phyloP scores from a whole-genome alignment of 2,888 invertebrate species.

The Dolomedes plantarius region DNA sequence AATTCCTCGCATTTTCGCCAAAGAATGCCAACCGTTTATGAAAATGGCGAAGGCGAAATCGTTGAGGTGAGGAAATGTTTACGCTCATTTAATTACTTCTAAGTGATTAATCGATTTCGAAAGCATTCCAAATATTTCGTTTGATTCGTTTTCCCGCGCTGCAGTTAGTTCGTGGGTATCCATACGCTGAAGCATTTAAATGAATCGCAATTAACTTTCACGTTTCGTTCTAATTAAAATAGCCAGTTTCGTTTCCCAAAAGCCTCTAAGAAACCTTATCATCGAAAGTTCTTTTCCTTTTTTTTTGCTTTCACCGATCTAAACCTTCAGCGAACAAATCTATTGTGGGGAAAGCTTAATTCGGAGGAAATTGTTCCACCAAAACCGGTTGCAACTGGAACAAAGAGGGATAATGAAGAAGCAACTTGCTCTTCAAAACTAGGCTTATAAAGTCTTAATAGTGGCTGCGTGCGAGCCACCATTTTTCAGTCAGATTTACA shows the following conservation, averaged over 20 bases:
- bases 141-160: slow-evolving; percentile 17
- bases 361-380: slow-evolving; percentile 10
- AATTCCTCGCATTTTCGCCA: background rate
- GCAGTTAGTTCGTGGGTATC: slow-evolving; percentile 34
- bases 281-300: background rate
- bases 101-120: slow-evolving; percentile 54
- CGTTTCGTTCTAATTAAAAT: slow-evolving; percentile 41
- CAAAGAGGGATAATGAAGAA: slow-evolving; percentile 37
- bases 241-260: background rate
- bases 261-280: background rate
- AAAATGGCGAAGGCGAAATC: slow-evolving; percentile 14
- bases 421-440: background rate
- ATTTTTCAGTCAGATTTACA: background rate
- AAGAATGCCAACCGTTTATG: slow-evolving; percentile 29
- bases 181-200: slow-evolving; percentile 47
- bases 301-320: background rate
- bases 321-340: background rate
- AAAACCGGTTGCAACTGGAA: slow-evolving; percentile 40
- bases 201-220: slow-evolving; percentile 38
- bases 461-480: background rate
- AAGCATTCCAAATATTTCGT: slow-evolving; percentile 35
- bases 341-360: slow-evolving; percentile 13
- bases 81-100: slow-evolving; percentile 51
- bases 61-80: slow-evolving; percentile 22
- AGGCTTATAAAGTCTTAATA: slow-evolving; percentile 29